phyloP scores from a whole-genome alignment of 2,888 invertebrate genomes.

The Agrotis segetum region DNA sequence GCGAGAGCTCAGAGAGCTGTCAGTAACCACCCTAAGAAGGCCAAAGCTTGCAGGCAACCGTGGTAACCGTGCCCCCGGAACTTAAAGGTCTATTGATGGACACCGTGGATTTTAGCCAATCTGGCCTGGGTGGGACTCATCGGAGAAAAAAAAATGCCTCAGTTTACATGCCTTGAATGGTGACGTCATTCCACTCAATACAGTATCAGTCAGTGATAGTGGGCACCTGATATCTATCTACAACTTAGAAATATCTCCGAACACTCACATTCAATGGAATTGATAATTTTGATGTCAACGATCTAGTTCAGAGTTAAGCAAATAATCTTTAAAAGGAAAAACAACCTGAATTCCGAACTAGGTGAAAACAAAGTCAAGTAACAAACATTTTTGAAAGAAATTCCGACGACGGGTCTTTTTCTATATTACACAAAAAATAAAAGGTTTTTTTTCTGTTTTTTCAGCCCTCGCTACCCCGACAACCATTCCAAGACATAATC shows the following conservation, averaged over 20 bases:
- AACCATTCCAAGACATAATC: constrained; percentile 77
- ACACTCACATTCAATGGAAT: constrained; percentile 21
- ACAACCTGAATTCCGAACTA: neutral
- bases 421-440: no score
- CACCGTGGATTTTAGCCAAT: no score
- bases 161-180: constrained; percentile 23
- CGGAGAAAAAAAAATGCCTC: neutral
- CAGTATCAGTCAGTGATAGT: constrained; percentile 51
- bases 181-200: constrained; percentile 28
- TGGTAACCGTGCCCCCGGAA: no score
- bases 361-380: no score
- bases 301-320: constrained; percentile 26
- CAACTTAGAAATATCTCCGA: constrained; percentile 23
- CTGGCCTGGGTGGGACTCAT: no score
- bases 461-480: constrained; percentile 76
- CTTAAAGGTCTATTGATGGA: no score
- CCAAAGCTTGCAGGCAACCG: no score
- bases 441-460: constrained; percentile 56
- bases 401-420: no score
- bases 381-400: no score
- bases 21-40: no score
- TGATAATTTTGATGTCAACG: constrained; percentile 48
- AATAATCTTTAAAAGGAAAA: constrained; percentile 12
- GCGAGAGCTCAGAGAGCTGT: no score
- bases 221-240: constrained; percentile 24